Percentiles rank a stretch among this genome's conserved stretches.
These are phyloP conservation scores for Poecile montanus DNA, from an alignment of 2,797 vertebrate species.

Conservation along the genomic window DNA sequence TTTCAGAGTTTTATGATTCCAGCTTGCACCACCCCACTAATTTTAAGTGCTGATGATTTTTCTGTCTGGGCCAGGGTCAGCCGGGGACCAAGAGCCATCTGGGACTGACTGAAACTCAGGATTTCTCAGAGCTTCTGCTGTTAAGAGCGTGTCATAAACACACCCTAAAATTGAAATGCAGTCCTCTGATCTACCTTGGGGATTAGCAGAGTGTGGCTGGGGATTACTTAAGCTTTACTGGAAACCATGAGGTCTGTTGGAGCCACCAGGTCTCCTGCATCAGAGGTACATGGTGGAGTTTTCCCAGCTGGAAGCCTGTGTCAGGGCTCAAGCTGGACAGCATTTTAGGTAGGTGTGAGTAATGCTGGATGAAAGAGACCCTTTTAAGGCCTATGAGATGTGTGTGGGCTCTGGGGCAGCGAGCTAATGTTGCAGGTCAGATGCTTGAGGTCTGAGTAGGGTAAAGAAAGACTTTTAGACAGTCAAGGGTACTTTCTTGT, in stretches of 20 bases:
- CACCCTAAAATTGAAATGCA: not conserved
- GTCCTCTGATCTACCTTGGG: not conserved
- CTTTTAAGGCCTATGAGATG: not conserved
- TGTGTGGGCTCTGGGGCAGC: not conserved
- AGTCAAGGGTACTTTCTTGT: not conserved
- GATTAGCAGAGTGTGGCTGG: not conserved
- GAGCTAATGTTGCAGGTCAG: not conserved
- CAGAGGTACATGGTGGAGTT: not conserved
- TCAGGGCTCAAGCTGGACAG: not conserved
- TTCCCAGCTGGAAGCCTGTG: not conserved
- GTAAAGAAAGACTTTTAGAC: not conserved
- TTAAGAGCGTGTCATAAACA: not conserved
- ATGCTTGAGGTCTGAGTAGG: not conserved
- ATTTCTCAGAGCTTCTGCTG: not conserved
- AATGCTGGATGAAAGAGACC: not conserved
- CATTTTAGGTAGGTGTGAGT: not conserved
- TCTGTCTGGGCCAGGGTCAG: not conserved
- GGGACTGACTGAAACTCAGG: not conserved
- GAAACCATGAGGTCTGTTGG: not conserved
- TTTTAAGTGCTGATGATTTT: slow-evolving; percentile 1
- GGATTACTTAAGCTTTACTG: not conserved
- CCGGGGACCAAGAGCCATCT: not conserved
- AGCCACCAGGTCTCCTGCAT: not conserved
- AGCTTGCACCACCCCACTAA: not conserved
- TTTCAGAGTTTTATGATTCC: slow-evolving; percentile 15